Base-by-base conservation (phyloP, 2,888 invertebrate species). In the Julus scandinavius region DNA sequence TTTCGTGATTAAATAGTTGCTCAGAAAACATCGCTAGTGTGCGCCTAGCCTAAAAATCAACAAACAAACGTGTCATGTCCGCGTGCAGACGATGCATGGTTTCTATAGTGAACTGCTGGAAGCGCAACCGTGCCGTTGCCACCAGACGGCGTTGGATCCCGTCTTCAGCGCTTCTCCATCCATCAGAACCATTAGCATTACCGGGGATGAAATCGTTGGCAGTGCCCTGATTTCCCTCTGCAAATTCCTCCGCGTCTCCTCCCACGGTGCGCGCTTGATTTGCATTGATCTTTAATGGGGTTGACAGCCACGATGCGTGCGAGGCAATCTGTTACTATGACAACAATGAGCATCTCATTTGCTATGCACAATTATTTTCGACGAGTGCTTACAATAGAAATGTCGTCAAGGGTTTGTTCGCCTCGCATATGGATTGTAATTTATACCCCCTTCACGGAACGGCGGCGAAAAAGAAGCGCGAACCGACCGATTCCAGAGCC, bases 201-300 rank as follows among this genome's bases (percentile, higher is more conserved):
- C 11, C 2, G 54, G 54, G 54, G 9, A 49, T 49, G 49, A 54
- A 54, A 54, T 54, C 54, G 54, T 54, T 54, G 11, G 13, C 54
- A 54, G 54, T 2, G 54, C 54, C 54, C 54, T 54, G 54, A 54
- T 54, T 54, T 54, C 54, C 54, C 15, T 15, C 54, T 13, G 7
- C 11, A 54, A 6, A 54, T 54, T 54, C 54, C 54, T 54, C 54
- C 54, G 54, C 54, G 54, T 15, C 54, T 2, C 54, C 54, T 54
- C 54, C 54, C 54, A 54, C 54, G 11, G 54, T 15, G 54, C 54
- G 7, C 54, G 54, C 54, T 54, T 54, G 54, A 54, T 54, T 54
- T 54, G 54, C 54, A 54, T 54, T 54, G 54, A 54, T 54, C 54
- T 54, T 54, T 54, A 54, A 54, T 54, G 54, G 54, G 54, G 54